phyloP scores from a whole-genome alignment of 2,888 invertebrate genomes.

The Morpho helenor region DNA sequence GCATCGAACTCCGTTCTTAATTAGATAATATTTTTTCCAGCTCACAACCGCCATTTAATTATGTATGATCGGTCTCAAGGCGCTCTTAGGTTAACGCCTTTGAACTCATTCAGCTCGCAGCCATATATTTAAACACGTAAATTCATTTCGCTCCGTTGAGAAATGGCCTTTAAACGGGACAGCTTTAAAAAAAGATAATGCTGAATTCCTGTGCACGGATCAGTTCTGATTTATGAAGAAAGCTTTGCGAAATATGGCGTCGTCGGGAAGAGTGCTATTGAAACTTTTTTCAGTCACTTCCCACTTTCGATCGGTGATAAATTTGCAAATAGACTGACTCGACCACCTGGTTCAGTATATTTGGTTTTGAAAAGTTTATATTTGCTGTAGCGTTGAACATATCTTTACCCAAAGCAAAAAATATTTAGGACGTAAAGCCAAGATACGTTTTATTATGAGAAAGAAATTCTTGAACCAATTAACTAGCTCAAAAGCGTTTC shows the following conservation, averaged over 20 bases:
- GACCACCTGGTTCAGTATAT: conserved; percentile 47
- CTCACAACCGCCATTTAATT: background rate
- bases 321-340: conserved; percentile 58
- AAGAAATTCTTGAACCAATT: too few species aligned
- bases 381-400: too few species aligned
- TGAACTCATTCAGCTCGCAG: conserved; percentile 14
- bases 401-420: too few species aligned
- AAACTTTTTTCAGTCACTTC: conserved; percentile 57
- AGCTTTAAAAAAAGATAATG: conserved; percentile 29
- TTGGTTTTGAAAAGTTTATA: conserved; percentile 53
- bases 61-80: background rate
- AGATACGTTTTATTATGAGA: too few species aligned
- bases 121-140: conserved; percentile 21
- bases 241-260: conserved; percentile 65
- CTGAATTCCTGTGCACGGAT: conserved; percentile 39
- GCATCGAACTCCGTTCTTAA: too few species aligned
- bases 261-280: conserved; percentile 61
- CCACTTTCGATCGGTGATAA: conserved; percentile 62
- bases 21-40: too few species aligned
- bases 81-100: conserved; percentile 8
- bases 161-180: conserved; percentile 24
- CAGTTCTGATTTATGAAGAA: conserved; percentile 68
- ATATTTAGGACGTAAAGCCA: too few species aligned
- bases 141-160: conserved; percentile 24
- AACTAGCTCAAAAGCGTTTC: too few species aligned